These are phyloP conservation scores for Microcebus tavaratra DNA, from an alignment of 2,113 vertebrate genomes.

Conservation along the genomic window DNA sequence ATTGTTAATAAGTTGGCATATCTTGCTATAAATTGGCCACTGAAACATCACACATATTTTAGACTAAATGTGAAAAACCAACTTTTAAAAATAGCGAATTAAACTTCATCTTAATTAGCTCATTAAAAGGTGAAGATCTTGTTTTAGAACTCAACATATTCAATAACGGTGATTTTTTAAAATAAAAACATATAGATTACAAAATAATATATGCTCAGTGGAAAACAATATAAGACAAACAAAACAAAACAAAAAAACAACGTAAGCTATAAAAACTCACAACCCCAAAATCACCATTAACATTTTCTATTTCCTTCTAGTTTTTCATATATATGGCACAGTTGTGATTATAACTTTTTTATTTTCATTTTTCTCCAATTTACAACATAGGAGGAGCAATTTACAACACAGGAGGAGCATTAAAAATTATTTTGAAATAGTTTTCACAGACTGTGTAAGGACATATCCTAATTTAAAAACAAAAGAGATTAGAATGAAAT, in stretches of 20 bases:
- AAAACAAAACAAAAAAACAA: neutral
- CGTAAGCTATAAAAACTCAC: conserved; percentile 13
- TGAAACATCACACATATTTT: conserved; percentile 29
- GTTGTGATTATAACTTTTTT: neutral
- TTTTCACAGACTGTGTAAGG: neutral
- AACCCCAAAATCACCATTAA: neutral
- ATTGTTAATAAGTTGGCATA: conserved; percentile 10
- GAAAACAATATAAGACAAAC: neutral
- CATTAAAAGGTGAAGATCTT: conserved; percentile 42
- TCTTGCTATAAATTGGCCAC: neutral
- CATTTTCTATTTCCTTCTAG: conserved; percentile 14
- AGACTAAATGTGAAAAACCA: conserved; percentile 26
- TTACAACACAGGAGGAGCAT: neutral
- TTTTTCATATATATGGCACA: neutral
- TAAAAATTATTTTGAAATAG: conserved; percentile 54
- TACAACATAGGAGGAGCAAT: neutral
- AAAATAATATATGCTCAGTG: conserved; percentile 4
- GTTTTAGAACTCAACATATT: neutral
- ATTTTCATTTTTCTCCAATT: neutral
- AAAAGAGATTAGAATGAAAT: conserved; percentile 24
- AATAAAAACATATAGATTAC: neutral
- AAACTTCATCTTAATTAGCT: neutral
- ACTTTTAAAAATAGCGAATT: conserved; percentile 4
- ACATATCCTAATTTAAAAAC: neutral
- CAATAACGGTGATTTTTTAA: neutral